These are phyloP conservation scores for Acleris emargana DNA, from an alignment of 2,888 invertebrate genomes.

Conservation along the genomic window DNA sequence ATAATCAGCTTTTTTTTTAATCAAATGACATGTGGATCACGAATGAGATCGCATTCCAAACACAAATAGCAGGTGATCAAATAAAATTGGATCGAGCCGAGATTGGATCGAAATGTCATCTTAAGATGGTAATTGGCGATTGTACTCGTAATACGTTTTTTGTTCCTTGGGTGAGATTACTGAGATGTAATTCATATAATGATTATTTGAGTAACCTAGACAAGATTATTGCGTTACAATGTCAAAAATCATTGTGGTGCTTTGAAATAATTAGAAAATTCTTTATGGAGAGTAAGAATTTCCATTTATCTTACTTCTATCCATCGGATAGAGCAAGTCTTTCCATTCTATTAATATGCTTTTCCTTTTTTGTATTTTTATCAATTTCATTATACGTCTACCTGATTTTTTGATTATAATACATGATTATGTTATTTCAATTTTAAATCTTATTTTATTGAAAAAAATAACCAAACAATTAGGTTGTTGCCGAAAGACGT, in stretches of 20 bases:
- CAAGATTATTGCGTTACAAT: not conserved
- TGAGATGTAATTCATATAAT: constrained; percentile 4
- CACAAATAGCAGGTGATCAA: constrained; percentile 58
- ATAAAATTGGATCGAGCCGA: constrained; percentile 41
- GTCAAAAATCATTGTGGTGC: not conserved
- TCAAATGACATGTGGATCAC: constrained; percentile 56
- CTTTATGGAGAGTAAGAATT: too few species aligned
- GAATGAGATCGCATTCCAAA: constrained; percentile 56
- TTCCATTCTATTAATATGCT: too few species aligned
- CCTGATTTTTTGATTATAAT: too few species aligned
- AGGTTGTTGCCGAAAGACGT: too few species aligned
- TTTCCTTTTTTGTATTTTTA: too few species aligned
- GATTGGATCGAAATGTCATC: constrained; percentile 41
- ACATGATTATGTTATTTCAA: too few species aligned
- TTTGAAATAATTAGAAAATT: too few species aligned
- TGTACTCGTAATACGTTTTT: constrained; percentile 34
- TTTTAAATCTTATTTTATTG: too few species aligned
- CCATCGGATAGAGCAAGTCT: too few species aligned
- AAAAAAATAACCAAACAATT: too few species aligned
- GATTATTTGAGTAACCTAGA: constrained; percentile 10
- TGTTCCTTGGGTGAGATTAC: constrained; percentile 11
- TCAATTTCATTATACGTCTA: too few species aligned
- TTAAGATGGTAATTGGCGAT: constrained; percentile 39
- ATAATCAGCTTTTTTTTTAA: constrained; percentile 30
- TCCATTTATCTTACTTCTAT: too few species aligned